Base-by-base conservation (phyloP, 2,888 invertebrate species). In the Hydrotaea cyrtoneurina region DNA sequence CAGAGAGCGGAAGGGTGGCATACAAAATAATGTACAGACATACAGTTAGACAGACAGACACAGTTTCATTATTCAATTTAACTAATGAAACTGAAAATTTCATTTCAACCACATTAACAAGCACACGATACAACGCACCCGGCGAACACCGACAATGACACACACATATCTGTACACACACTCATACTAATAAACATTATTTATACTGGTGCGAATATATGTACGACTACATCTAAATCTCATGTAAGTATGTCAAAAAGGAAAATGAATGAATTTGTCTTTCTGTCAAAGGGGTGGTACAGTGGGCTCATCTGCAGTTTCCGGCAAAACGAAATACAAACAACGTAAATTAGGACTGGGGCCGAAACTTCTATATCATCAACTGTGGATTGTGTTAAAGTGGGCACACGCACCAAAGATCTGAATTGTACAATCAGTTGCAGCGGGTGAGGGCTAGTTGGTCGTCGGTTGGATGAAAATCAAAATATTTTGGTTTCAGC, bases 81-180 rank as follows among this genome's bases (percentile, higher is more conserved):
- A 91, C 91, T 90, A 91, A 90, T 90, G 91, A 91, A 90, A 90
- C 90, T 90, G 91, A 91, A 90, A 91, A 91, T 89, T 82, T 91
- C 88, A 88, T 88, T 89, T 88, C 46, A 88, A 88, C 88, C 89
- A 88, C 89, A 89, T 90, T 90, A 90, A 89, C 91, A 88, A 89
- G 88, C 77, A 87, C 15, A 86, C 31, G 87, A 82, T 26, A 78
- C 19, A 64, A 46, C 46, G 15, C 36, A 15, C 10, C 43, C 3
- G 5, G n/a, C 55, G 69, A 11, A 72, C n/a, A 78, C 0, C 43
- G 15, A 62, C 26, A 15, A 53, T 55, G 43, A 76, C 39, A 26
- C 23, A 64, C 26, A 55, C 59, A 59, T 43, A 59, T 11, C n/a
- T n/a, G n/a, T 31, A 39, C 39, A 4, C n/a, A n/a, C 2, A 50